phyloP scores from a whole-genome alignment of 2,797 vertebrate species.

The Lates japonicus region DNA sequence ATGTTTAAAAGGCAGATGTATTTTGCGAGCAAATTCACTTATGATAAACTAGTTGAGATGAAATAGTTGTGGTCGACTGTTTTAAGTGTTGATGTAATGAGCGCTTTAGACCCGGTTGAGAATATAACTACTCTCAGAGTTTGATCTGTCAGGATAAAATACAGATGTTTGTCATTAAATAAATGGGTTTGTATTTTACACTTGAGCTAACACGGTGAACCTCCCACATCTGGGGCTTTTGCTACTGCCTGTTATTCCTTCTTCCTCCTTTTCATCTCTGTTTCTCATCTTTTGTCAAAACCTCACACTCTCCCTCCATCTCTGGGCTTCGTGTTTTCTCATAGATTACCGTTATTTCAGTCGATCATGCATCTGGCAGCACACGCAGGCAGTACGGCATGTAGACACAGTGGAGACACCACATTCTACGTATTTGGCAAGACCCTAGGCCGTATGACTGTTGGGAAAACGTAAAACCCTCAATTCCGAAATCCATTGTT shows the following conservation, averaged over 20 bases:
- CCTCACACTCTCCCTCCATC: slow-evolving; percentile 39
- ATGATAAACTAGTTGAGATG: neutral
- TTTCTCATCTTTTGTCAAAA: slow-evolving; percentile 45
- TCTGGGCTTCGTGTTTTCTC: slow-evolving; percentile 61
- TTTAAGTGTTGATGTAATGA: neutral
- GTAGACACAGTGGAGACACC: slow-evolving; percentile 9
- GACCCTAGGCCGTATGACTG: slow-evolving; percentile 62
- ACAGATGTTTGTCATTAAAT: slow-evolving; percentile 27
- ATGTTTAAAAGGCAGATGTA: neutral
- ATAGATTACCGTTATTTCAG: too few relatives aligned
- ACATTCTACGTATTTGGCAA: slow-evolving; percentile 61
- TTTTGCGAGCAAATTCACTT: neutral
- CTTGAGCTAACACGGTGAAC: too few relatives aligned
- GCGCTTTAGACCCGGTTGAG: neutral
- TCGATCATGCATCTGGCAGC: slow-evolving; percentile 59
- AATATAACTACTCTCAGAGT: too few relatives aligned
- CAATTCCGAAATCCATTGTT: slow-evolving; percentile 70
- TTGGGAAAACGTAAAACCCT: slow-evolving; percentile 73
- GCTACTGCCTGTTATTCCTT: slow-evolving; percentile 40
- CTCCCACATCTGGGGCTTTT: too few relatives aligned
- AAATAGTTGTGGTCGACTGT: neutral
- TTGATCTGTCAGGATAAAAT: neutral
- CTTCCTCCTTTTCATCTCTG: slow-evolving; percentile 54
- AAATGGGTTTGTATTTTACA: slow-evolving; percentile 16
- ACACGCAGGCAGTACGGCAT: slow-evolving; percentile 41